Evolutionary conservation across 2,888 invertebrate species (phyloP).

Genomic region (Tholera decimalis): DNA sequence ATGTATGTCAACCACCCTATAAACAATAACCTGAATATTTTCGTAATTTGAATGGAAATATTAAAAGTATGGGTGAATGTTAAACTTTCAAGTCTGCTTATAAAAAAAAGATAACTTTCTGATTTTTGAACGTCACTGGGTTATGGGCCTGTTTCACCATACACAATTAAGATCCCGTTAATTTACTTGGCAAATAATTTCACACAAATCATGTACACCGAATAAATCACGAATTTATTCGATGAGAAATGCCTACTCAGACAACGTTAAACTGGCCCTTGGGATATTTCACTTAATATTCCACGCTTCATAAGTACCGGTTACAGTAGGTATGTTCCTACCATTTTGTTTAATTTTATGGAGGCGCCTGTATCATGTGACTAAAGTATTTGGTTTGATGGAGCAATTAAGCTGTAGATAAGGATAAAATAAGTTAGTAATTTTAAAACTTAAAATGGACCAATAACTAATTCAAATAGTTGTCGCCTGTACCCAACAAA

Average conservation of each 20-base stretch:
- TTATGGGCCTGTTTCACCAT: too few species aligned
- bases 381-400: not conserved
- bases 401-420: not conserved
- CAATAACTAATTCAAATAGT: not conserved
- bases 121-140: not conserved
- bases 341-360: too few species aligned
- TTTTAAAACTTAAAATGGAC: not conserved
- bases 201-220: too few species aligned
- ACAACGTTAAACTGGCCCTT: too few species aligned
- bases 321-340: not conserved
- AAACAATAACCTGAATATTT: constrained; percentile 42
- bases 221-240: too few species aligned
- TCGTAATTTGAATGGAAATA: constrained; percentile 5
- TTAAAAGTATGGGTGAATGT: constrained; percentile 1
- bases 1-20: constrained; percentile 56
- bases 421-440: not conserved
- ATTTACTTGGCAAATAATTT: too few species aligned
- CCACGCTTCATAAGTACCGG: too few species aligned
- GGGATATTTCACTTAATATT: not conserved
- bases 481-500: not conserved
- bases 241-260: too few species aligned
- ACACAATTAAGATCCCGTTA: too few species aligned
- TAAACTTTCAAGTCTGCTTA: not conserved
- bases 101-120: not conserved
- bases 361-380: too few species aligned